A percentile compares a stretch with the other conserved stretches of the same genome.
Evolutionary conservation across 1,140 invertebrate genomes (phyloP).

Genomic region (Trypoxylus dichotomus): DNA sequence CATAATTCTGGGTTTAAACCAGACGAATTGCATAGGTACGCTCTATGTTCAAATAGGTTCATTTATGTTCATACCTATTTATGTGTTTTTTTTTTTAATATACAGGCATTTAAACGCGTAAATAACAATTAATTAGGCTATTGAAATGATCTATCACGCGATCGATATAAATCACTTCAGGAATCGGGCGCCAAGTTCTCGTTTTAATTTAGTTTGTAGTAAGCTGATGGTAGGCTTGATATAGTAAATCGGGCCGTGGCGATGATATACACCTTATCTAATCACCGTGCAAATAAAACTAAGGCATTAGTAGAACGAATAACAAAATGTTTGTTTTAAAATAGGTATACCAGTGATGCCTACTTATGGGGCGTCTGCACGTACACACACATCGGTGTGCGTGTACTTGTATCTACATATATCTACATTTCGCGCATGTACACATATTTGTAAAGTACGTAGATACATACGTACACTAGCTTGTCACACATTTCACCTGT

Average conservation of each 20-base stretch:
- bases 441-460: neutral
- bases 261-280: neutral
- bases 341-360: neutral
- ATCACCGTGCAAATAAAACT: conserved; percentile 8
- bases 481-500: conserved; percentile 10
- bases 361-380: neutral
- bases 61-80: too few species aligned
- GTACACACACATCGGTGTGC: neutral
- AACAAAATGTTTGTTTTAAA: conserved; percentile 4
- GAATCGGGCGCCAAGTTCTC: neutral
- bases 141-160: too few species aligned
- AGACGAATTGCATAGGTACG: too few species aligned
- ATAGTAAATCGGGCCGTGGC: neutral
- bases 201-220: neutral
- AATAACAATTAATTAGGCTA: neutral
- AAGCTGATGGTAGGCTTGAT: neutral
- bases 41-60: too few species aligned
- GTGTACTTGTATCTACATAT: neutral
- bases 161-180: neutral
- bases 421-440: neutral
- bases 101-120: too few species aligned
- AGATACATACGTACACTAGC: neutral
- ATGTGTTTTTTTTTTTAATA: too few species aligned
- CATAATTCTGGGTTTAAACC: too few species aligned
- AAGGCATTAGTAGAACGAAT: conserved; percentile 14